These are phyloP conservation scores for Microctonus hyperodae DNA, from an alignment of 2,888 invertebrate species.

Conservation along the genomic window DNA sequence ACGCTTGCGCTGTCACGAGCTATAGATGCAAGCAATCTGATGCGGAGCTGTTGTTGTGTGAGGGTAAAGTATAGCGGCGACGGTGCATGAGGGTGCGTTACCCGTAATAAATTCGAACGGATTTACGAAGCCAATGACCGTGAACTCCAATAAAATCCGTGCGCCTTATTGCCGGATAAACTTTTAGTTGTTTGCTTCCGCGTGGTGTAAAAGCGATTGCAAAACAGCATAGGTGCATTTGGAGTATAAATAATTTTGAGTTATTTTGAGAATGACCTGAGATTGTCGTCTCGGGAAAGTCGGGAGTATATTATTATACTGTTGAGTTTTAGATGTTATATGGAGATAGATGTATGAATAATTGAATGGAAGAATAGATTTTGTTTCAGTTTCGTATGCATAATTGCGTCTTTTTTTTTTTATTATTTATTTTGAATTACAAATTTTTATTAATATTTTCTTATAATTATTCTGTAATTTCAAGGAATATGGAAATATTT, in stretches of 20 bases:
- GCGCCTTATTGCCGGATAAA: slow-evolving; percentile 19
- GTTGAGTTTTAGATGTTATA: no score
- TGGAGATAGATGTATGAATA: no score
- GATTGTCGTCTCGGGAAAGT: slow-evolving; percentile 23
- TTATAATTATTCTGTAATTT: no score
- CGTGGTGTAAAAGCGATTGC: slow-evolving; percentile 9
- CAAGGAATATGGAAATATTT: no score
- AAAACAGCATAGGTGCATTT: neutral
- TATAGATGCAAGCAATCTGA: slow-evolving; percentile 9
- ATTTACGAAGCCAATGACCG: slow-evolving; percentile 24
- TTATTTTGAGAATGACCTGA: slow-evolving; percentile 38
- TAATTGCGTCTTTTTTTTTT: no score
- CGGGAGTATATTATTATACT: no score
- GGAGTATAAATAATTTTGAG: slow-evolving; percentile 32
- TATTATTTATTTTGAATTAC: no score
- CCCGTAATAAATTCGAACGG: slow-evolving; percentile 32
- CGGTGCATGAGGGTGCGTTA: slow-evolving; percentile 14
- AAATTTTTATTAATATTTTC: no score
- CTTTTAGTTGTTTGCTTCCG: slow-evolving; percentile 18
- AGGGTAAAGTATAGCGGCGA: slow-evolving; percentile 18
- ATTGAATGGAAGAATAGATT: no score
- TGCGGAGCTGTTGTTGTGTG: slow-evolving; percentile 19
- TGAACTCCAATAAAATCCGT: slow-evolving; percentile 21
- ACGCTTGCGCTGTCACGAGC: slow-evolving; percentile 23
- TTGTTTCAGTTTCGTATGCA: no score